phyloP scores from a whole-genome alignment of 2,888 invertebrate genomes.

The Folsomia candida region DNA sequence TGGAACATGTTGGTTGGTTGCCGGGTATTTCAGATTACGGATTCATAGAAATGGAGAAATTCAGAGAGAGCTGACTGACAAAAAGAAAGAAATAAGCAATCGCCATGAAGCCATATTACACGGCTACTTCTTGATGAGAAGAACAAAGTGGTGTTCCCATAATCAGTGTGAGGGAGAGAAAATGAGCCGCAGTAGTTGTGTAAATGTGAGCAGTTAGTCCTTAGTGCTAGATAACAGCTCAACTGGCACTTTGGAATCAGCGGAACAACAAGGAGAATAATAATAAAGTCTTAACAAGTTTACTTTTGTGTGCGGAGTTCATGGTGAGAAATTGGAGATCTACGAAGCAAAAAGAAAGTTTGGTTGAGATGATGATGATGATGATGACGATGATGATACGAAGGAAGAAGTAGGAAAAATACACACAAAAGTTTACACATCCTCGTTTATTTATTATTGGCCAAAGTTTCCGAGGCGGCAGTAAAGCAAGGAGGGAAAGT shows the following conservation, averaged over 20 bases:
- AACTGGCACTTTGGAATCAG: slow-evolving; percentile 8
- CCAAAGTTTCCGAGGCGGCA: slow-evolving; percentile 16
- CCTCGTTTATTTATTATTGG: slow-evolving; percentile 19
- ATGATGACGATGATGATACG: not conserved
- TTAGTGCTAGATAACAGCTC: slow-evolving; percentile 9
- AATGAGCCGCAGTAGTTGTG: not conserved
- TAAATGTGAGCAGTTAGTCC: not conserved
- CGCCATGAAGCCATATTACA: too few relatives aligned
- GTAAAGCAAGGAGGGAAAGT: slow-evolving; percentile 13
- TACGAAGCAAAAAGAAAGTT: slow-evolving; percentile 11
- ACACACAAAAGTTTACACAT: slow-evolving; percentile 9
- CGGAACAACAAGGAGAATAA: slow-evolving; percentile 8
- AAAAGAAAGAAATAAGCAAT: too few relatives aligned
- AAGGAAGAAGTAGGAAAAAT: not conserved
- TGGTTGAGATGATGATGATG: slow-evolving; percentile 12
- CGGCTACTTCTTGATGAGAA: not conserved
- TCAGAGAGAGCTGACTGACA: too few relatives aligned
- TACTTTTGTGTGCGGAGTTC: slow-evolving; percentile 13
- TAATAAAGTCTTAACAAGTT: slow-evolving; percentile 19
- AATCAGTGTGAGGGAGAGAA: not conserved
- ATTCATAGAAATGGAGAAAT: too few relatives aligned
- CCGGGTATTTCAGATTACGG: too few relatives aligned
- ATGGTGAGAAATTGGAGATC: slow-evolving; percentile 18
- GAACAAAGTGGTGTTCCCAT: not conserved
- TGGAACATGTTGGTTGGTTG: too few relatives aligned